Conservation (phyloP, 2,797 vertebrate species). For the Vireo griseus region DNA sequence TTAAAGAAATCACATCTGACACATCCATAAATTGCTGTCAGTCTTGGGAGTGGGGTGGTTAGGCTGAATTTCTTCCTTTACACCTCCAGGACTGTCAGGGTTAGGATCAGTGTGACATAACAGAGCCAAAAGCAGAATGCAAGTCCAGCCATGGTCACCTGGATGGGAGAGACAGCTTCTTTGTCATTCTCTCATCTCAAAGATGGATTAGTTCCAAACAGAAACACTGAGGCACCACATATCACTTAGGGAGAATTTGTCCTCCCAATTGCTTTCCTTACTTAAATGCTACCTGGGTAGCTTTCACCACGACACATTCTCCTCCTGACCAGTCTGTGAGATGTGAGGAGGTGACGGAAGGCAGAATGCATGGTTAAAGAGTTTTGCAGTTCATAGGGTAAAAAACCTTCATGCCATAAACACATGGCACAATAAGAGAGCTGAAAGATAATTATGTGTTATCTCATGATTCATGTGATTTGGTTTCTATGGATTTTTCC, state of each 20-base stretch:
- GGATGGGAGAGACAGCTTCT: not conserved
- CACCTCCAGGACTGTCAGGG: fast-evolving
- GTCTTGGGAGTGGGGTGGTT: not conserved
- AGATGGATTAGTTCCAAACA: not conserved
- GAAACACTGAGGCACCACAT: not conserved
- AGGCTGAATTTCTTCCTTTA: not conserved
- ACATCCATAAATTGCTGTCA: not conserved
- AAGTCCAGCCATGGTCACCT: not conserved
- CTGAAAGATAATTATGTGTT: not conserved
- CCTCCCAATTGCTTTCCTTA: not conserved
- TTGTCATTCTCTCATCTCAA: not conserved
- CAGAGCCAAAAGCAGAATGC: not conserved
- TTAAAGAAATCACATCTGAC: not conserved
- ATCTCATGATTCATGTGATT: not conserved
- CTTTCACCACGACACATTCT: not conserved
- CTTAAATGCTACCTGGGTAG: not conserved
- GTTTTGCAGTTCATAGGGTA: not conserved
- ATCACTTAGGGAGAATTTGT: not conserved
- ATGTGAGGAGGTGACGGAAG: not conserved
- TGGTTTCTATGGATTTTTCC: not conserved
- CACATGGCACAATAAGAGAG: not conserved
- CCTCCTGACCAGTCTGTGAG: not conserved
- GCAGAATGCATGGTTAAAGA: not conserved
- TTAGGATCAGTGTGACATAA: not conserved
- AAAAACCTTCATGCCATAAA: not conserved